These are phyloP conservation scores for Pediacus dermestoides DNA, from an alignment of 2,888 invertebrate species.

Conservation along the genomic window DNA sequence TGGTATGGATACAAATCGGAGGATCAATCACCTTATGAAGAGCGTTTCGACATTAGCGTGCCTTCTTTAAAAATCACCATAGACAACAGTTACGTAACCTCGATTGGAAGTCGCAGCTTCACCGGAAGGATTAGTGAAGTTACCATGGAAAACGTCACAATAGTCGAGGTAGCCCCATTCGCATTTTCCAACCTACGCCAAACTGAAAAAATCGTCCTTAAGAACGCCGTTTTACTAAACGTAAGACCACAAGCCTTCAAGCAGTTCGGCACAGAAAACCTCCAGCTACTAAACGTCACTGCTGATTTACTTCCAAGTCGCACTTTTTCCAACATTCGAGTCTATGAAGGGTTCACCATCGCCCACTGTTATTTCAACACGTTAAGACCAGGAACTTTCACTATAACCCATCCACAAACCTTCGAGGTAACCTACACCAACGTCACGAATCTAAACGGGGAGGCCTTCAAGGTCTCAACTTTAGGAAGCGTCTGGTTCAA, in stretches of 20 bases:
- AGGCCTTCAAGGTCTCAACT: constrained; percentile 61
- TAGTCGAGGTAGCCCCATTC: constrained; percentile 64
- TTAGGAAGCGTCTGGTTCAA: constrained; percentile 63
- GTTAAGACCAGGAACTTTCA: constrained; percentile 68
- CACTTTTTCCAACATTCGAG: constrained; percentile 70
- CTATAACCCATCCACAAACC: constrained; percentile 59
- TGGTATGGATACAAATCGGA: constrained; percentile 51
- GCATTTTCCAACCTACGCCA: constrained; percentile 67
- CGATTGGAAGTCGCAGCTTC: constrained; percentile 58
- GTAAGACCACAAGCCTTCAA: constrained; percentile 74
- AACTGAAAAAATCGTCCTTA: constrained; percentile 59
- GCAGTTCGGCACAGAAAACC: constrained; percentile 67
- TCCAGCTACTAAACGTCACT: constrained; percentile 61
- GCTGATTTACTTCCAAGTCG: constrained; percentile 65
- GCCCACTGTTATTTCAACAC: constrained; percentile 62
- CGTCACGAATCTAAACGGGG: constrained; percentile 60
- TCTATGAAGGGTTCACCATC: constrained; percentile 63
- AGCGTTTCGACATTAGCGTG: constrained; percentile 36
- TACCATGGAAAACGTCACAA: constrained; percentile 58
- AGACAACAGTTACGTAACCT: constrained; percentile 47
- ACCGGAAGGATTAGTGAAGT: constrained; percentile 70
- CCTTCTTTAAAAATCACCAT: constrained; percentile 49
- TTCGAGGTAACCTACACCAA: constrained; percentile 60
- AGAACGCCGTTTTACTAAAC: constrained; percentile 57
- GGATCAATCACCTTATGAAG: constrained; percentile 32